A percentile compares a stretch with the other conserved stretches of the same genome.
Evolutionary conservation across 35 echinoderm and acorn worm species (phyloP).

Genomic region (Amphiura filiformis): DNA sequence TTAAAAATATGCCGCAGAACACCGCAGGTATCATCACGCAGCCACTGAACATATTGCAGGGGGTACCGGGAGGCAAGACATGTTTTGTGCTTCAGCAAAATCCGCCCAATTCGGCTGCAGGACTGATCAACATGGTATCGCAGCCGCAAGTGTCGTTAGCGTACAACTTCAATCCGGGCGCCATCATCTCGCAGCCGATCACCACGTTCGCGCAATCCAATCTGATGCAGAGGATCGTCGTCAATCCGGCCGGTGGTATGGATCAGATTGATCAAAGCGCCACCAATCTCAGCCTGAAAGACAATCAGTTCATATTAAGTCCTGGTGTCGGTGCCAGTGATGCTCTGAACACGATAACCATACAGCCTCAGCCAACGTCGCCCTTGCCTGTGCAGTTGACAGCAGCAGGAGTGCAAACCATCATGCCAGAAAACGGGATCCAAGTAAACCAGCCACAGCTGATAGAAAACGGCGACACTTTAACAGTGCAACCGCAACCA

Average conservation of each 20-base stretch:
- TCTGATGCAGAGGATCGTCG: background rate
- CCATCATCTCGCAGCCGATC: background rate
- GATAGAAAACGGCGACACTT: background rate
- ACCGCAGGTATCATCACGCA: background rate
- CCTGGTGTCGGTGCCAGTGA: background rate
- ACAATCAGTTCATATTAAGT: background rate
- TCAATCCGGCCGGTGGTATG: too few species aligned
- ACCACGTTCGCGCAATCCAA: background rate
- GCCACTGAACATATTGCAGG: background rate
- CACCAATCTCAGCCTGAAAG: background rate
- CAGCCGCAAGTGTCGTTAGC: background rate
- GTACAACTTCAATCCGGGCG: background rate
- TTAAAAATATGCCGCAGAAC: background rate
- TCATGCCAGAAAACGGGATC: background rate
- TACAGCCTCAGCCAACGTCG: background rate
- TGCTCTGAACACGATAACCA: background rate
- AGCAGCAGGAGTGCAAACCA: background rate
- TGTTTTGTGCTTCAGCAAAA: background rate
- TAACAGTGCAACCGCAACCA: background rate
- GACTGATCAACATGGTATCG: background rate
- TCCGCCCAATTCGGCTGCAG: background rate
- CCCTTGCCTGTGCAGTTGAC: too few species aligned
- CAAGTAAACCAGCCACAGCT: background rate
- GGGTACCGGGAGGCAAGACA: background rate
- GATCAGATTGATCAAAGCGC: background rate